phyloP scores from a whole-genome alignment of 2,113 vertebrate species.

The Perognathus longimembris region DNA sequence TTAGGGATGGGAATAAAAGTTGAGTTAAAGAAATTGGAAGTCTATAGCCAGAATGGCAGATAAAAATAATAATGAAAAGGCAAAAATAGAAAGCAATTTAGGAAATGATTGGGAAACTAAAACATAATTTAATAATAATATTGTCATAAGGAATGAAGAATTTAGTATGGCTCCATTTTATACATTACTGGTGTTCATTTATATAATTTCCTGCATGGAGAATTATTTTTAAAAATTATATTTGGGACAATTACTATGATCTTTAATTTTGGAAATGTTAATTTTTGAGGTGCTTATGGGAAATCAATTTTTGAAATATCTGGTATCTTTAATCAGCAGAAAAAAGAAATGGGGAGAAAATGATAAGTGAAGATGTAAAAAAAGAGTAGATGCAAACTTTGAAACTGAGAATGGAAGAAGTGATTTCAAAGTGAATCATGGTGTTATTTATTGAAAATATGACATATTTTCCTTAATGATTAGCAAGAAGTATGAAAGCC shows the following conservation, averaged over 20 bases:
- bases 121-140: neutral
- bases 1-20: too few relatives aligned
- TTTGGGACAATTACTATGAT: neutral
- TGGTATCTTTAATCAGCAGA: neutral
- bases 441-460: too few relatives aligned
- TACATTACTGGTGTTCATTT: neutral
- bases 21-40: neutral
- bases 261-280: neutral
- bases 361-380: neutral
- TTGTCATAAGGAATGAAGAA: neutral
- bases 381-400: too few relatives aligned
- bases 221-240: neutral
- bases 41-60: neutral
- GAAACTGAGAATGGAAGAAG: too few relatives aligned
- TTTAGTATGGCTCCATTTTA: neutral
- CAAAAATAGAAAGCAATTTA: neutral
- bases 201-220: neutral
- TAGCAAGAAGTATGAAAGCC: too few relatives aligned
- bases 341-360: neutral
- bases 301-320: neutral
- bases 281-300: neutral
- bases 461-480: too few relatives aligned
- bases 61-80: neutral
- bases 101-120: neutral
- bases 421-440: too few relatives aligned